A percentile compares a stretch with the other conserved stretches of the same genome.
Conservation (phyloP, 2,888 invertebrate species). For the Apamea anceps region DNA sequence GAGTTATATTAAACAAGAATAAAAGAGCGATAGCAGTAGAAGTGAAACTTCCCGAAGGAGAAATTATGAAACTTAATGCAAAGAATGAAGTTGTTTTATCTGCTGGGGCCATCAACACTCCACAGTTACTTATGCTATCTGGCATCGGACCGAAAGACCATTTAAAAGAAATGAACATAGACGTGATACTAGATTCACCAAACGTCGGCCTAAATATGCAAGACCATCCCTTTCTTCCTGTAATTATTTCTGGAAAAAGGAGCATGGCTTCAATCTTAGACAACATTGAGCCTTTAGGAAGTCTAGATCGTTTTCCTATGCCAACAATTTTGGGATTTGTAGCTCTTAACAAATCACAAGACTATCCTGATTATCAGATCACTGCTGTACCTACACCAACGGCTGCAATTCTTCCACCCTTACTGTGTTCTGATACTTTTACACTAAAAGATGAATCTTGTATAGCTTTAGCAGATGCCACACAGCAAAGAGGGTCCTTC, state of each 20-base stretch:
- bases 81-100: conserved; percentile 78
- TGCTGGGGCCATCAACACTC: conserved; percentile 77
- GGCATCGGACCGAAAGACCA: conserved; percentile 78
- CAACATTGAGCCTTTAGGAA: conserved; percentile 66
- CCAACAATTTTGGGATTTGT: conserved; percentile 74
- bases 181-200: conserved; percentile 70
- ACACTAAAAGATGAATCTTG: conserved; percentile 70
- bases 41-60: conserved; percentile 65
- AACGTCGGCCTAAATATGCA: conserved; percentile 78
- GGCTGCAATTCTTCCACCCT: conserved; percentile 64
- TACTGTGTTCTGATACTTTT: conserved; percentile 70
- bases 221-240: conserved; percentile 75
- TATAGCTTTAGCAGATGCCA: conserved; percentile 63
- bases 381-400: conserved; percentile 67
- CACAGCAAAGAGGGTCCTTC: conserved; percentile 59
- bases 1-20: conserved; percentile 70
- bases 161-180: conserved; percentile 71
- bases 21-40: conserved; percentile 74
- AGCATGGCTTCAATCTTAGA: conserved; percentile 56
- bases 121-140: conserved; percentile 80
- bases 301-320: conserved; percentile 70
- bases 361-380: conserved; percentile 77
- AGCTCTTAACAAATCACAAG: conserved; percentile 73
- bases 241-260: conserved; percentile 68
- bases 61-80: conserved; percentile 63